phyloP scores from a whole-genome alignment of 2,888 invertebrate species.

The Colostygia pectinataria region DNA sequence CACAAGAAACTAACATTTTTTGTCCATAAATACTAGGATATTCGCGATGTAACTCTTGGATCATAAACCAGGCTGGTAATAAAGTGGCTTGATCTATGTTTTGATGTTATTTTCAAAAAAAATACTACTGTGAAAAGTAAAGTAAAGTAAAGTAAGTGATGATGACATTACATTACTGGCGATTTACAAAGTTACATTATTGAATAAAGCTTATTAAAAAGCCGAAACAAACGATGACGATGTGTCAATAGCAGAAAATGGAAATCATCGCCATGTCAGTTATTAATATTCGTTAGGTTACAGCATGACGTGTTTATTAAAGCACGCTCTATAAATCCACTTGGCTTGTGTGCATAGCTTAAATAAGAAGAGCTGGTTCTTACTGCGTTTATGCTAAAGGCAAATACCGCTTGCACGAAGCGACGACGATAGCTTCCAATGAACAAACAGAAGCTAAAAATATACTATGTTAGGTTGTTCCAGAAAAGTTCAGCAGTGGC shows the following conservation, averaged over 20 bases:
- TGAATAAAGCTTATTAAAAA: neutral
- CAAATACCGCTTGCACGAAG: too few relatives aligned
- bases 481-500: too few relatives aligned
- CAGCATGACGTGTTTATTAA: conserved; percentile 76
- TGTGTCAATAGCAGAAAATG: conserved; percentile 59
- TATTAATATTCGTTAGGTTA: conserved; percentile 77
- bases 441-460: too few relatives aligned
- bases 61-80: conserved; percentile 45
- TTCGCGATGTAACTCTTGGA: conserved; percentile 47
- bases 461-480: too few relatives aligned
- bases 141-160: too few relatives aligned
- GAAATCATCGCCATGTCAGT: conserved; percentile 60
- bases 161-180: too few relatives aligned
- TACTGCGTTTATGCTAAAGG: neutral
- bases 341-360: conserved; percentile 35
- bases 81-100: conserved; percentile 28
- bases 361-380: conserved; percentile 1
- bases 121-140: too few relatives aligned
- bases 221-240: conserved; percentile 28
- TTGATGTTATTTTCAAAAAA: conserved; percentile 21
- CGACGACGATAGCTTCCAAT: too few relatives aligned
- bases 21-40: conserved; percentile 44
- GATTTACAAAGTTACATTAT: too few relatives aligned
- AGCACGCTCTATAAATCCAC: conserved; percentile 64
- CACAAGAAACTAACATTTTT: conserved; percentile 53